These are phyloP conservation scores for Xerus rutilus DNA, from an alignment of 2,797 vertebrate species.

Conservation along the genomic window DNA sequence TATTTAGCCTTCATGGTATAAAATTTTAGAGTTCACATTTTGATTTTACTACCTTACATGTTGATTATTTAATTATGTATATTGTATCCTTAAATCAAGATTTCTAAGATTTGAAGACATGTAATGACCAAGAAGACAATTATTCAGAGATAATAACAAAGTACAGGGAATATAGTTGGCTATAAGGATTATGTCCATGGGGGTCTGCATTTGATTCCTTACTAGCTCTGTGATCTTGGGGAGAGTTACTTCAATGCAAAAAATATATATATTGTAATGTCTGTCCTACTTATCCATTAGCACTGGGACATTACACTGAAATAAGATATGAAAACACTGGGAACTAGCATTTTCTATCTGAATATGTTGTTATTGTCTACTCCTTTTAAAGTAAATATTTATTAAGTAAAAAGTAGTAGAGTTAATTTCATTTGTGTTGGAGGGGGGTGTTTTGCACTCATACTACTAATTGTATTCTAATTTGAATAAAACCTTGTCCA, in stretches of 20 bases:
- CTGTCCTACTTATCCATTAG: neutral
- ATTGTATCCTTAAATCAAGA: neutral
- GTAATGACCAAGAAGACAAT: neutral
- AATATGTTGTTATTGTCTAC: conserved; percentile 4
- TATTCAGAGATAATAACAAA: neutral
- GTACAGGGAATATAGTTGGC: neutral
- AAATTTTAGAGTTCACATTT: conserved; percentile 5
- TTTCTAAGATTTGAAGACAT: neutral
- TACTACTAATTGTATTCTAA: neutral
- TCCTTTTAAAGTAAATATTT: neutral
- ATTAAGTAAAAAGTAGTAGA: conserved; percentile 11
- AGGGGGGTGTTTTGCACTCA: neutral
- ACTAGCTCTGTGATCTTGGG: neutral
- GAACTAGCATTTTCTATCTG: neutral
- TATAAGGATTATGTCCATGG: neutral
- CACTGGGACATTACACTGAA: neutral
- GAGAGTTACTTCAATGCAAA: neutral
- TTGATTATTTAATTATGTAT: conserved; percentile 18
- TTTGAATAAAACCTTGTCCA: conserved; percentile 21
- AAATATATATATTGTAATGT: neutral
- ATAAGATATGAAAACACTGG: neutral
- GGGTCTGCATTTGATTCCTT: conserved; percentile 2
- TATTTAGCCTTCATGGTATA: neutral
- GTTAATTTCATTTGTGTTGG: neutral
- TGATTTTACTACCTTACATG: neutral